Base-by-base conservation (phyloP, 1,140 invertebrate species). In the Atta cephalotes region DNA sequence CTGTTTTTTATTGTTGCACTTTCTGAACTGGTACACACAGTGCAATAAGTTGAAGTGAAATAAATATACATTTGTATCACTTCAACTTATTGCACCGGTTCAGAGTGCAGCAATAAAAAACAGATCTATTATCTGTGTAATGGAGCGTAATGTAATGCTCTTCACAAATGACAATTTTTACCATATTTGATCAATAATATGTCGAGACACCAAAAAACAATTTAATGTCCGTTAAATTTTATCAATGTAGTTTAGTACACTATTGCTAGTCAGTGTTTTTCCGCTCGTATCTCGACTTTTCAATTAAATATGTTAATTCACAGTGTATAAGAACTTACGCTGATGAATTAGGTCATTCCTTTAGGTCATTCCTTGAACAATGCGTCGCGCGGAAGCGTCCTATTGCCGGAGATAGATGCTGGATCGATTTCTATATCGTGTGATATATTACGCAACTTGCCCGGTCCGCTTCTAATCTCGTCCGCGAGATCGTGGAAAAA, bases 401-500 rank as follows among this genome's bases (percentile, higher is more conserved):
- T 4, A 65, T 25, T 66, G 16, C 14, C 66, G 45, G 65, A 45
- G 21, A 16, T 45, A 53, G 68, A 62, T 76, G 56, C 58, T 76
- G 80, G 14, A 51, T 63, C 70, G 70, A 74, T 72, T 25, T 18
- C 14, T 12, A 3, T 25, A 68, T 39, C 63, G 28, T 10, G 45
- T 56, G 53, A 10, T 31, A 65, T n/a, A 35, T 81, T 81, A 45
- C n/a, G n/a, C 51, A 58, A 60, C 25, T 81, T 74, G 49, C 39
- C 68, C 68, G 80, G 10, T 49, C 25, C 56, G 68, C 25, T 9
- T 76, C 56, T 62, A 51, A 84, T 74, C 70, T 76, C 70, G 66
- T 2, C 3, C 53, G 18, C 6, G 45, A 10, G 25, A 84, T 74
- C 70, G 80, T 76, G 80, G 80, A 62, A 76, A 74, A 76, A 84